A percentile compares a stretch with the other conserved stretches of the same genome.
These are phyloP conservation scores for Conchocele bisecta DNA, from an alignment of 2,888 invertebrate species.

Conservation along the genomic window DNA sequence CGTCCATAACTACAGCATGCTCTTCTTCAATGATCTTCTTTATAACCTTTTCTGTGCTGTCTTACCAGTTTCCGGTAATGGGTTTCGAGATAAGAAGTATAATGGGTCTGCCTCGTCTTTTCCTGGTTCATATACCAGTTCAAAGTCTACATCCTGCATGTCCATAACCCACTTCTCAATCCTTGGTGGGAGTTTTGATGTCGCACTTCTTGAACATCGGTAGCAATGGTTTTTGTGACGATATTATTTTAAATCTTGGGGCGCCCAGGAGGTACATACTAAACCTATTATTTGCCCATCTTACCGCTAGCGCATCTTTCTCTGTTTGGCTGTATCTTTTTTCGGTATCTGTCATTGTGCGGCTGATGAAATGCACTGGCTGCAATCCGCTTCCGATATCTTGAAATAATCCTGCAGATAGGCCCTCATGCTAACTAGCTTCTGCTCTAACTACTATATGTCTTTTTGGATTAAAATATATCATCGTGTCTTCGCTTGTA, in stretches of 20 bases:
- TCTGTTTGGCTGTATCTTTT: constrained; percentile 24
- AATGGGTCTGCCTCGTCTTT: background rate
- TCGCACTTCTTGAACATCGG: constrained; percentile 28
- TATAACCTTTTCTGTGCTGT: background rate
- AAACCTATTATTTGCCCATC: constrained; percentile 22
- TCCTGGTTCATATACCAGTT: too few species aligned
- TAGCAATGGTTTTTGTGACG: constrained; percentile 14
- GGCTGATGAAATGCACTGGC: constrained; percentile 31
- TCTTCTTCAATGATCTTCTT: background rate
- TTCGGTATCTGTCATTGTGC: constrained; percentile 35
- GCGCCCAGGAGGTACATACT: constrained; percentile 32
- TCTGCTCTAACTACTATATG: background rate
- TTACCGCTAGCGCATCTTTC: constrained; percentile 16
- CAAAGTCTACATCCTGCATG: constrained; percentile 14
- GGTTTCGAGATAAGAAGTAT: background rate
- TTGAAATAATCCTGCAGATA: constrained; percentile 12
- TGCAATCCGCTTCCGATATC: constrained; percentile 20
- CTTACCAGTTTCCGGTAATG: background rate
- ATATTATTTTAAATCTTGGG: constrained; percentile 36
- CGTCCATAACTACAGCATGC: background rate
- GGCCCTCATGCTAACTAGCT: constrained; percentile 10
- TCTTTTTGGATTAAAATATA: constrained; percentile 1
- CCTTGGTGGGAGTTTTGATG: background rate
- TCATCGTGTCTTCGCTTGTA: constrained; percentile 4
- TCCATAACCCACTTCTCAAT: constrained; percentile 33